A percentile compares a stretch with the other conserved stretches of the same genome.
Conservation (phyloP, 1,140 invertebrate genomes). For the Zaprionus tsacasi region DNA sequence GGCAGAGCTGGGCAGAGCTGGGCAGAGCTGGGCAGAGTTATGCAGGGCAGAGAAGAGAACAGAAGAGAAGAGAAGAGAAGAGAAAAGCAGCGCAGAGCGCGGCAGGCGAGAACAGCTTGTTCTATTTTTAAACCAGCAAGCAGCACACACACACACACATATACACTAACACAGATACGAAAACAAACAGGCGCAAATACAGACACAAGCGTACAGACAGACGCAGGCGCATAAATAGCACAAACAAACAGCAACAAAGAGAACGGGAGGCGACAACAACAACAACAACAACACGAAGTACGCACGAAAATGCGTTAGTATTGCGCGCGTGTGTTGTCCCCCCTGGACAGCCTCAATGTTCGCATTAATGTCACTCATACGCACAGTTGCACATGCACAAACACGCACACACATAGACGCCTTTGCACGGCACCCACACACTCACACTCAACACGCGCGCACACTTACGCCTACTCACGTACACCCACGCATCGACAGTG, state of each 20-base stretch:
- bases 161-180: slow-evolving; percentile 37
- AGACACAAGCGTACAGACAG: slow-evolving; percentile 47
- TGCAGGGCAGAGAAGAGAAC: too few relatives aligned
- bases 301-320: slow-evolving; percentile 45
- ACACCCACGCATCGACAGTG: slow-evolving; percentile 2
- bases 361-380: slow-evolving; percentile 81
- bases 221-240: slow-evolving; percentile 80
- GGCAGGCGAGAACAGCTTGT: slow-evolving; percentile 72
- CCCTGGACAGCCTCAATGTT: slow-evolving; percentile 56
- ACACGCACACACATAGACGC: slow-evolving; percentile 46
- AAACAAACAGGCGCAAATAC: slow-evolving; percentile 18
- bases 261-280: slow-evolving; percentile 23
- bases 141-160: slow-evolving; percentile 32
- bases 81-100: slow-evolving; percentile 47
- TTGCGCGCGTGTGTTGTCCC: slow-evolving; percentile 26
- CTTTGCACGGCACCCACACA: background rate
- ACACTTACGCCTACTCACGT: background rate
- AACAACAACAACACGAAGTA: slow-evolving; percentile 16
- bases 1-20: background rate
- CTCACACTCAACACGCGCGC: too few relatives aligned
- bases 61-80: too few relatives aligned
- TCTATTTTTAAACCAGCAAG: slow-evolving; percentile 76
- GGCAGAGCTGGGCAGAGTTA: too few relatives aligned
- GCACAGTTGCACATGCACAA: slow-evolving; percentile 77
- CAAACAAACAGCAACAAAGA: slow-evolving; percentile 51